These are phyloP conservation scores for Orchestes rusci DNA, from an alignment of 2,888 invertebrate species.

Conservation along the genomic window DNA sequence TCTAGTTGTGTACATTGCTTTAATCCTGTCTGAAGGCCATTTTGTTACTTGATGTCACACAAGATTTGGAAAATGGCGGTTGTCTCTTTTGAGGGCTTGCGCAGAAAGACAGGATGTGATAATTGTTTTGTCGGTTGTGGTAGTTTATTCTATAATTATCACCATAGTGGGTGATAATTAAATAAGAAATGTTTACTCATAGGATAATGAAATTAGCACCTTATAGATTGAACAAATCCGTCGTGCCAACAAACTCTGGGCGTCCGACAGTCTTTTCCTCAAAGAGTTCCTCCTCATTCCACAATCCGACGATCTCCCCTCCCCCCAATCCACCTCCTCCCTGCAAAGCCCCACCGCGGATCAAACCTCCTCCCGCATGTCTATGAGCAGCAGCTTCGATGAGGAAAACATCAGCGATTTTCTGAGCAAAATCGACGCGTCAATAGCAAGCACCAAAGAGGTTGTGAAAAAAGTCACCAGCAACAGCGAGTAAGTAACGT, in stretches of 20 bases:
- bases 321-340: conserved; percentile 8
- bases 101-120: too few relatives aligned
- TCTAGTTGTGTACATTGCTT: too few relatives aligned
- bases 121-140: too few relatives aligned
- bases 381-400: conserved; percentile 40
- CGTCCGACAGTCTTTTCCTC: conserved; percentile 87
- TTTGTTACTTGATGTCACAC: too few relatives aligned
- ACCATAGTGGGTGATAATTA: too few relatives aligned
- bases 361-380: conserved; percentile 10
- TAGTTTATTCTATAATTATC: too few relatives aligned
- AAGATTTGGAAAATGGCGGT: too few relatives aligned
- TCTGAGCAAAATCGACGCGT: conserved; percentile 74
- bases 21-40: too few relatives aligned
- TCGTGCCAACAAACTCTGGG: conserved; percentile 84
- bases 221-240: conserved; percentile 92
- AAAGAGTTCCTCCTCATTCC: conserved; percentile 85
- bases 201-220: too few relatives aligned
- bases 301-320: conserved; percentile 40
- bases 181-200: too few relatives aligned
- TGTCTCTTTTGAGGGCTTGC: too few relatives aligned
- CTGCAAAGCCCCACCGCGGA: conserved; percentile 27
- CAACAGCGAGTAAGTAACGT: conserved; percentile 71
- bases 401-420: conserved; percentile 75
- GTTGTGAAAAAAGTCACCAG: conserved; percentile 74
- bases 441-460: conserved; percentile 75